Evolutionary conservation across 2,113 vertebrate species (phyloP), one percentile per base, ranked within the genome.

Genomic region (Copsychus sechellarum): DNA sequence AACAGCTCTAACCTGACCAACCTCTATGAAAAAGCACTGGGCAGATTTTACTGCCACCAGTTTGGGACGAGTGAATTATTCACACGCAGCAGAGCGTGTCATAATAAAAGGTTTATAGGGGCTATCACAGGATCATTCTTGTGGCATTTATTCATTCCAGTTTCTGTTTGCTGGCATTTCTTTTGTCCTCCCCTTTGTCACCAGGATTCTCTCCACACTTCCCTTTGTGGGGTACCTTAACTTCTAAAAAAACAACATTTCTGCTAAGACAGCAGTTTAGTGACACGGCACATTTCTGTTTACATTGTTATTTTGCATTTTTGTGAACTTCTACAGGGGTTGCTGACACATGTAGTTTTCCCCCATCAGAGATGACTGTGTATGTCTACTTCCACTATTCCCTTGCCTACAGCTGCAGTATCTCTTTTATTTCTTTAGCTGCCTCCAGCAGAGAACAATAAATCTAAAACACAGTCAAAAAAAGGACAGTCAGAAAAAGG

Each of bases 381-480:
- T 53, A 13, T 1, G 25, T 18, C 36, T 77, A 11, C 25, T 88
- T 86, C 45, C 29, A 65, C 76, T 88, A 61, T 42, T 61, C 40
- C 51, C 61, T 65, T 36, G 20, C 82, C 71, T 74, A 56, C 12
- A 70, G 74, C 67, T 88, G 36, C n/a, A n/a, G 9, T 19, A 38
- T 34, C 57, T 83, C 71, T 78, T 31, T 50, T 14, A 82, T 84
- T 88, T 93, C 85, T 67, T 56, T 92, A 88, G 57, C 69, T 86
- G 80, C 82, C 82, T 93, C 76, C 80, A 90, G 90, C 64, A 90
- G 69, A 23, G 48, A 93, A 76, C 80, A 95, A 94, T 67, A 90
- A 53, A 86, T 93, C 45, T 74, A 81, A 92, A 86, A 92, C 54
- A 69, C 38, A 64, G 60, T 34, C 4, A 1, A 50, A 60, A 92